A percentile compares a stretch with the other conserved stretches of the same genome.
Evolutionary conservation across 2,888 invertebrate species (phyloP).

Genomic region (Pinctada fucata): DNA sequence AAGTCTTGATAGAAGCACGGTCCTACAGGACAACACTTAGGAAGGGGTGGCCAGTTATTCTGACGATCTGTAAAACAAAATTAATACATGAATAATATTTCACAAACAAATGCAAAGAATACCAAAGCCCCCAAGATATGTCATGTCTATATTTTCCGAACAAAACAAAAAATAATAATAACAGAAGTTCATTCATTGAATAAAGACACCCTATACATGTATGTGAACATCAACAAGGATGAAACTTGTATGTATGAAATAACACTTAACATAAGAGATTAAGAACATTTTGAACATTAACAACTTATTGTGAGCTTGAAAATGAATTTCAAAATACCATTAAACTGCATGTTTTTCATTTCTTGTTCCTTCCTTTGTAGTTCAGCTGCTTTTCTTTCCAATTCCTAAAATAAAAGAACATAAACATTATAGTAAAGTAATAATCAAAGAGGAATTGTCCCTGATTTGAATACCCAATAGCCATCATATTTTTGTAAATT

Average conservation of each 20-base stretch:
- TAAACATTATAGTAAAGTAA: not conserved
- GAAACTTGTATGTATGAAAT: too few species aligned
- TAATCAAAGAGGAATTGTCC: not conserved
- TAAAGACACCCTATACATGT: too few species aligned
- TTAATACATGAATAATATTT: not conserved
- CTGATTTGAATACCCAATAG: too few species aligned
- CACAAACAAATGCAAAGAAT: not conserved
- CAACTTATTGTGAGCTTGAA: not conserved
- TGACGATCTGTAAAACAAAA: slow-evolving; percentile 80
- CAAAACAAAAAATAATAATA: not conserved
- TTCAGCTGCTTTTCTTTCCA: slow-evolving; percentile 94
- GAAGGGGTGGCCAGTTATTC: slow-evolving; percentile 99
- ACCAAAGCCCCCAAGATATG: not conserved
- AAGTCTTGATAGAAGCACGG: slow-evolving; percentile 99
- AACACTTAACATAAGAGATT: too few species aligned
- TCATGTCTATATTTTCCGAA: not conserved
- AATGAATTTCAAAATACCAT: slow-evolving; percentile 44
- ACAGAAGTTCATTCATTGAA: too few species aligned
- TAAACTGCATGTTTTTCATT: slow-evolving; percentile 79
- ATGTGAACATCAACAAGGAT: too few species aligned
- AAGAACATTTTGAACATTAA: too few species aligned
- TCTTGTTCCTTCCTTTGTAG: slow-evolving; percentile 92
- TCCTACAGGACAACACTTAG: slow-evolving; percentile 88
- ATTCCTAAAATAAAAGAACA: slow-evolving; percentile 80
- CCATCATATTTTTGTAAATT: too few species aligned